Evolutionary conservation across 2,888 invertebrate species (phyloP).

Genomic region (Sycophila texana): DNA sequence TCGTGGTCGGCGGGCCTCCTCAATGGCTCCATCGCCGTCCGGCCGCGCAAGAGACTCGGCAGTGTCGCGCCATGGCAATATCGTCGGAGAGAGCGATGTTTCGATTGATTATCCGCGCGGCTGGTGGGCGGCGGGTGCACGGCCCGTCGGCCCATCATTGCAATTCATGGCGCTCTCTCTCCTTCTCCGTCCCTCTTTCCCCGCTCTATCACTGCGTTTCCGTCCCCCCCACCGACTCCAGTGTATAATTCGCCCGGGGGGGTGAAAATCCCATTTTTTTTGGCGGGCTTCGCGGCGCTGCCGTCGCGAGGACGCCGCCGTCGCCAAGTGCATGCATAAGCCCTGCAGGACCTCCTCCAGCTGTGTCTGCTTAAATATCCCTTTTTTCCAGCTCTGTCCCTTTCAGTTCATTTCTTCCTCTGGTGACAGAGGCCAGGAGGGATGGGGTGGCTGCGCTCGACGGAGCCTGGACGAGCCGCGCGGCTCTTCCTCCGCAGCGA

Average conservation of each 20-base stretch:
- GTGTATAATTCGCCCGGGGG: constrained; percentile 72
- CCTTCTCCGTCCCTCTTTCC: background rate
- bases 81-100: constrained; percentile 66
- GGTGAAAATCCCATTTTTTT: constrained; percentile 72
- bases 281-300: constrained; percentile 72
- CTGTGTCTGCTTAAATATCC: too few species aligned
- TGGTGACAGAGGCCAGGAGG: background rate
- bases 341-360: too few species aligned
- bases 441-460: background rate
- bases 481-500: background rate
- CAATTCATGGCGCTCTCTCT: constrained; percentile 71
- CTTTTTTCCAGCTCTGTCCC: too few species aligned
- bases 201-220: background rate
- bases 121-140: constrained; percentile 69
- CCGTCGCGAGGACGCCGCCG: constrained; percentile 62
- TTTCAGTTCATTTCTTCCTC: background rate
- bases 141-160: constrained; percentile 74
- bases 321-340: constrained; percentile 22
- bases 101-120: constrained; percentile 74
- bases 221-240: constrained; percentile 68
- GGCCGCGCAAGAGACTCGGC: constrained; percentile 2
- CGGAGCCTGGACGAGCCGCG: background rate
- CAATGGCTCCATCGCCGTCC: constrained; percentile 12
- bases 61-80: constrained; percentile 45
- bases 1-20: background rate